Base-by-base conservation (phyloP, 2,888 invertebrate genomes). In the Drosophila histrio region DNA sequence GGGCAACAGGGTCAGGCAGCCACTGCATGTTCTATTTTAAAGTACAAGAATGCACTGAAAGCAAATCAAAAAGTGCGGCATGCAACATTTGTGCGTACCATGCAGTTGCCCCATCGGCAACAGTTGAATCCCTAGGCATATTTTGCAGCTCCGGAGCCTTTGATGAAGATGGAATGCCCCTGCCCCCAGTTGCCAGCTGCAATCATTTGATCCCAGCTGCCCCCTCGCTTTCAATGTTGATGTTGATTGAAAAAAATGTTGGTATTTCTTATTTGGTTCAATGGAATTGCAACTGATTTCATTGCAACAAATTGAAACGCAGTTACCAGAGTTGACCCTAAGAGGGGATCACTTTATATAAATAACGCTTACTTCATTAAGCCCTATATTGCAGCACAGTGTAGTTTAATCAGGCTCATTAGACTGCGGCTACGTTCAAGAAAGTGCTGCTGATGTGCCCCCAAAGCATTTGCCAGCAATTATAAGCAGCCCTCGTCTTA, bases 131-230 rank as follows among this genome's bases (percentile, higher is more conserved):
- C 46, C 54, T 36, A 19, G 44, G 36, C 59, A 11, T 39, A 46
- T 39, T 44, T 54, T 39, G 49, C 56, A 24, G 46, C 70, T 63
- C 63, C 68, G 53, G 60, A 41, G 67, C 71, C 83, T 82, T 82
- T 82, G 82, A 82, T 82, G 88, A 77, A 77, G 87, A 87, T 68
- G 88, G 86, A 82, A 82, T 87, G 77, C 64, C 60, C 60, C 47
- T 39, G 57, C 65, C 47, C 70, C 62, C 32, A 19, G 19, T 21
- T 43, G 11, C 13, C 79, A 87, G 87, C 85, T 82, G 86, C 84
- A 82, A 77, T 74, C 88, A 73, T 83, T 82, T 82, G 88, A 82
- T 88, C 86, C 66, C 54, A 49, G 64, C 52, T 83, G 73, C 68
- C 85, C 76, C 69, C 65, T 59, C 41, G 47, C 44, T 66, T 74